Evolutionary conservation across 2,113 vertebrate genomes (phyloP), one percentile per base, ranked within the genome.

Genomic region (Pedionomus torquatus): DNA sequence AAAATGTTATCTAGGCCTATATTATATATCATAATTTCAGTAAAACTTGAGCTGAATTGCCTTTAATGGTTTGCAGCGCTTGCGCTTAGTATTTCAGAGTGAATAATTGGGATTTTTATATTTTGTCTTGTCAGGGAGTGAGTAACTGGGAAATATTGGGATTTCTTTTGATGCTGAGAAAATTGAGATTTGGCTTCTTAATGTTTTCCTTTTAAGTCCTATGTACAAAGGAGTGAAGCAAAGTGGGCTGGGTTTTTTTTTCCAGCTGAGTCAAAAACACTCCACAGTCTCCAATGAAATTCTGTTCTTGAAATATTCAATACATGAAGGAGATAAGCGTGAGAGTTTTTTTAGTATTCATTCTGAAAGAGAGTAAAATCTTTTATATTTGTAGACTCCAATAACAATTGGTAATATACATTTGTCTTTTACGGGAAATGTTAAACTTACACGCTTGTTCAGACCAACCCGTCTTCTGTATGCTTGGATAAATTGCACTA

Each of bases 401-500:
- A 13, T 48, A 85, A 28, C 13, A 65, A 70, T 25, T 60, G 30
- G 4, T 39, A 71, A 24, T 71, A 44, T 9, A 26, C 46, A 49
- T 83, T 86, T 63, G 13, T 71, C 19, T 28, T 81, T 86, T 78
- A 71, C 26, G 39, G 58, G 44, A 65, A 81, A 39, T 43, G 69
- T 15, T 12, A 44, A 68, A 72, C 11, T 39, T 83, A n/a, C 1
- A 7, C 72, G 24, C 66, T 83, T 89, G 11, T 82, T 89, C 44
- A 80, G 52, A 90, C 30, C 21, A 90, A 39, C 17, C 13, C 19
- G 19, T 88, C 35, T 81, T 92, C 63, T 89, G 8, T 70, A 81
- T 86, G 94, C 86, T 89, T 92, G 85, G 72, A 39, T 92, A 82
- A 95, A 89, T 79, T 55, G 31, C 72, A 43, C 87, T 95, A 95